Conservation (phyloP, 2,888 invertebrate species). For the Drosophila prostipennis region DNA sequence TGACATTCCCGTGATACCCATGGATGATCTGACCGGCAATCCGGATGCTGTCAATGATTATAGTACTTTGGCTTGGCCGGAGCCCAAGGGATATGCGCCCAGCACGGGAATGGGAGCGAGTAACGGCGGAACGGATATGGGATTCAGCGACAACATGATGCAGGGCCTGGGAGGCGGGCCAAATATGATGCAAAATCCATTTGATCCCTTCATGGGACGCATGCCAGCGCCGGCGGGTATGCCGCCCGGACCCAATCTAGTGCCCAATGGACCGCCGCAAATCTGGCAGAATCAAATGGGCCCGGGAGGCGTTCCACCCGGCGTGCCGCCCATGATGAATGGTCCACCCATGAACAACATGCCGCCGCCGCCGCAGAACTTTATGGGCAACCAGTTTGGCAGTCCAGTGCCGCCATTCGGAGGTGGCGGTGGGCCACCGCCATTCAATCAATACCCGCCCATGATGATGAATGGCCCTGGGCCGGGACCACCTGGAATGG, state of each 20-base stretch:
- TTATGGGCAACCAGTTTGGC: slow-evolving; percentile 64
- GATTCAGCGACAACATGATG: slow-evolving; percentile 43
- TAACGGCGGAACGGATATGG: slow-evolving; percentile 47
- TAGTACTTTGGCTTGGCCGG: slow-evolving; percentile 92
- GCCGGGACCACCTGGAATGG: slow-evolving; percentile 36
- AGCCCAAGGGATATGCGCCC: slow-evolving; percentile 87
- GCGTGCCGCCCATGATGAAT: slow-evolving; percentile 67
- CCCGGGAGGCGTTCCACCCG: slow-evolving; percentile 25
- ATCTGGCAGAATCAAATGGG: slow-evolving; percentile 66
- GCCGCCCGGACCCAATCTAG: slow-evolving; percentile 26
- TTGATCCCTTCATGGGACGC: slow-evolving; percentile 73
- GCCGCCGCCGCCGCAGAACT: slow-evolving; percentile 53
- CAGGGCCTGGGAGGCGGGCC: slow-evolving; percentile 36
- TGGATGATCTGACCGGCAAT: slow-evolving; percentile 94
- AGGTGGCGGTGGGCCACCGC: slow-evolving; percentile 25
- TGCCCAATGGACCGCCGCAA: slow-evolving; percentile 58
- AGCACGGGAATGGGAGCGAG: slow-evolving; percentile 12
- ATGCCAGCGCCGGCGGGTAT: slow-evolving; percentile 16
- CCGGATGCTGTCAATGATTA: slow-evolving; percentile 92
- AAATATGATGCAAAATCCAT: slow-evolving; percentile 65
- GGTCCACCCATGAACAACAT: slow-evolving; percentile 40
- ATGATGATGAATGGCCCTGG: slow-evolving; percentile 72
- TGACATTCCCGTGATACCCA: slow-evolving; percentile 93
- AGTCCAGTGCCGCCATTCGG: slow-evolving; percentile 63
- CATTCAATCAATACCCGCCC: slow-evolving; percentile 66